These are phyloP conservation scores for Pseudachorutes palmiensis DNA, from an alignment of 1,140 invertebrate species.

Conservation along the genomic window DNA sequence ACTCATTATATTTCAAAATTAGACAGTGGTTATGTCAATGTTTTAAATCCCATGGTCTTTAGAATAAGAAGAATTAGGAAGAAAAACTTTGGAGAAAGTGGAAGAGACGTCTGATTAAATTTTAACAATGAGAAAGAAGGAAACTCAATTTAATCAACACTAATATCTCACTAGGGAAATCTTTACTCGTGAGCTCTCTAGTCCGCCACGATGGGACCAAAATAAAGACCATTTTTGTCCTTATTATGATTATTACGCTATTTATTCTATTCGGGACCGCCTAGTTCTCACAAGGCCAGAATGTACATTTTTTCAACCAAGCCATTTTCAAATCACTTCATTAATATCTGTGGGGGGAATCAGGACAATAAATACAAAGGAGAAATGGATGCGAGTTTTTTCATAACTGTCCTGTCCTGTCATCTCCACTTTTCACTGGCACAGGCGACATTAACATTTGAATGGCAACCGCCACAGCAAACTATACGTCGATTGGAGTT, in stretches of 20 bases:
- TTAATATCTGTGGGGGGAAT: background rate
- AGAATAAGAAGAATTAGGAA: too few relatives aligned
- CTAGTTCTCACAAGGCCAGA: background rate
- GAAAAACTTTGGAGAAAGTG: too few relatives aligned
- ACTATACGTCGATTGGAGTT: background rate
- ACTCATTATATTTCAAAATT: too few relatives aligned
- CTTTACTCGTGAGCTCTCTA: constrained; percentile 16
- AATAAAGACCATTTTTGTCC: background rate
- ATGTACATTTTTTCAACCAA: constrained; percentile 14
- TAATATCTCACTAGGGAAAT: constrained; percentile 32
- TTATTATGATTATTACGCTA: constrained; percentile 22
- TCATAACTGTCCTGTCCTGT: background rate
- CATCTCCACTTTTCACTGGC: background rate
- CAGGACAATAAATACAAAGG: background rate
- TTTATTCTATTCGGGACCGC: background rate
- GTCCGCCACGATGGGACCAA: background rate
- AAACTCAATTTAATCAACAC: constrained; percentile 32
- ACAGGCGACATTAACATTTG: background rate
- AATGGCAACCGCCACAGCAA: background rate
- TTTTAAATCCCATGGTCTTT: too few relatives aligned
- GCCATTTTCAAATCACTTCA: background rate
- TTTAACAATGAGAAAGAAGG: constrained; percentile 12
- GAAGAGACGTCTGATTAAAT: constrained; percentile 12
- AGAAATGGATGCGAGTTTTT: background rate
- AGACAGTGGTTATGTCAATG: too few relatives aligned